These are phyloP conservation scores for Trissolcus brochymenae DNA, from an alignment of 2,888 invertebrate genomes.

Conservation along the genomic window DNA sequence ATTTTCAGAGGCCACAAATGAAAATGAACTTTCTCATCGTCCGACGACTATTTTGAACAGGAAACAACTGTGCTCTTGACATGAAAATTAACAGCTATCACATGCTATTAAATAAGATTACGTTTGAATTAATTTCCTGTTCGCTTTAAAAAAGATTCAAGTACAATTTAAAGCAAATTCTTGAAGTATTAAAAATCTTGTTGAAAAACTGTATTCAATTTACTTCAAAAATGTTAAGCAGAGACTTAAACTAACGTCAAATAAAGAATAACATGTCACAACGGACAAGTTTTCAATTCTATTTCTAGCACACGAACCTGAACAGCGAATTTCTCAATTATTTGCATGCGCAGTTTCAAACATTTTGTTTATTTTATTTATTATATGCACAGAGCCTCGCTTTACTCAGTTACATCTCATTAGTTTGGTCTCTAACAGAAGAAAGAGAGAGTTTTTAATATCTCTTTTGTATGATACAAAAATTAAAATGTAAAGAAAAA, in stretches of 20 bases:
- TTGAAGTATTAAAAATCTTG: no score
- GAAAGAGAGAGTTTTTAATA: no score
- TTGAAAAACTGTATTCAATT: no score
- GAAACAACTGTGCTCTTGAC: constrained; percentile 8
- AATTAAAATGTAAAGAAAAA: background rate
- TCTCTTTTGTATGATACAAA: background rate
- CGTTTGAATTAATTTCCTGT: no score
- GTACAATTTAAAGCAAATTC: no score
- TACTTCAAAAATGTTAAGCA: no score
- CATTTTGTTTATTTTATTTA: constrained; percentile 11
- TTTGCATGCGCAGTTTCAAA: constrained; percentile 11
- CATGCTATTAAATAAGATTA: background rate
- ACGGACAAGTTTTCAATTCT: background rate
- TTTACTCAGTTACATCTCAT: background rate
- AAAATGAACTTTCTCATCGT: constrained; percentile 11
- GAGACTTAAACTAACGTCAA: background rate
- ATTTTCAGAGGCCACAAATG: constrained; percentile 1
- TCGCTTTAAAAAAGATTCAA: no score
- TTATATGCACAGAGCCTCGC: background rate
- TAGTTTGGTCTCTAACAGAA: background rate
- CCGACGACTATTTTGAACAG: constrained; percentile 3
- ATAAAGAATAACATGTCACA: background rate
- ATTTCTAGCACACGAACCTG: background rate
- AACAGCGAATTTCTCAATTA: constrained; percentile 10
- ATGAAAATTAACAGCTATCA: constrained; percentile 5